These are phyloP conservation scores for Proterorhinus semilunaris DNA, from an alignment of 2,113 vertebrate genomes.

Conservation along the genomic window DNA sequence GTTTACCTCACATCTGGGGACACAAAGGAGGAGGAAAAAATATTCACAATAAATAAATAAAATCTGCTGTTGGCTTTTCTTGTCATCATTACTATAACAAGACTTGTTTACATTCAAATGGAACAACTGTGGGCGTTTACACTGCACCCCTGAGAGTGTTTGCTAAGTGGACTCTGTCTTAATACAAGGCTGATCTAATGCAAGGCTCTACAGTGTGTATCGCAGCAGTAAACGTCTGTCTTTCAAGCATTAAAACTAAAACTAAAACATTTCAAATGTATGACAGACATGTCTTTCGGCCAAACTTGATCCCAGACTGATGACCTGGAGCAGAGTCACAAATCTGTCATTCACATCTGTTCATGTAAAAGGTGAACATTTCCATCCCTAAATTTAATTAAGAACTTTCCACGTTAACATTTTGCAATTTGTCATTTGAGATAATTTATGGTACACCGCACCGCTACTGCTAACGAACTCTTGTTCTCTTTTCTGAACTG, in stretches of 20 bases:
- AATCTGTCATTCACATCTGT: constrained; percentile 27
- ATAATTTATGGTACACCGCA: constrained; percentile 43
- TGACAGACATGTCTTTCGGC: no score
- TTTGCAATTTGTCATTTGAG: constrained; percentile 55
- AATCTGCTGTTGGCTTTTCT: no score
- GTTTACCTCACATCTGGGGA: no score
- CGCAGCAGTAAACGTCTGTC: not conserved
- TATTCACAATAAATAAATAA: no score
- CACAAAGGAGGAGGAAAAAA: no score
- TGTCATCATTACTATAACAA: not conserved
- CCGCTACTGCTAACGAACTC: constrained; percentile 32
- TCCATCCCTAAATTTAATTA: constrained; percentile 58
- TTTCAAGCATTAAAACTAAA: constrained; percentile 3
- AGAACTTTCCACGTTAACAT: constrained; percentile 24
- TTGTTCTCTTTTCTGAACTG: constrained; percentile 18
- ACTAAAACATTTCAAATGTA: not conserved
- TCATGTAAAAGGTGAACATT: constrained; percentile 36
- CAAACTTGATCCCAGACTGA: not conserved
- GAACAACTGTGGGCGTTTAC: not conserved
- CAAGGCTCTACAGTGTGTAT: not conserved
- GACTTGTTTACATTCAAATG: not conserved
- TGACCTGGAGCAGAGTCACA: constrained; percentile 23
- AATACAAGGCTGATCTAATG: not conserved
- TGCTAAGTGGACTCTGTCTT: not conserved
- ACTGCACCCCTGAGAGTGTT: not conserved